phyloP scores from a whole-genome alignment of 2,113 vertebrate species.

The Pygoscelis adeliae region DNA sequence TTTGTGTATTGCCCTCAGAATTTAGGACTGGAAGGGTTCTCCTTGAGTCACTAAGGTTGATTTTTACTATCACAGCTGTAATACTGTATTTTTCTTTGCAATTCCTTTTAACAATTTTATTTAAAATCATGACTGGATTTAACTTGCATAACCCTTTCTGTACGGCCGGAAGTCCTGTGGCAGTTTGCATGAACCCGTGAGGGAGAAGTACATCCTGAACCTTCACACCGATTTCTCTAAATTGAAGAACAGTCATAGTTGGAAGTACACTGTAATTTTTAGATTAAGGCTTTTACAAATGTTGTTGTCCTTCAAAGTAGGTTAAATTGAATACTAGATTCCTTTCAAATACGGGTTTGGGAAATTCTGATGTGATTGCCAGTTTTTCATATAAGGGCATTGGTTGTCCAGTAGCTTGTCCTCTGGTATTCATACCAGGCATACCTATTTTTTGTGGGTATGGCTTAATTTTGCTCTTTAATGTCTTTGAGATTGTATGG shows the following conservation, averaged over 20 bases:
- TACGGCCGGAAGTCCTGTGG: not conserved
- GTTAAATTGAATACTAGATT: not conserved
- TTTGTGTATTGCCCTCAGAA: not conserved
- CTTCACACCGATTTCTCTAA: not conserved
- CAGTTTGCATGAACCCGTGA: not conserved
- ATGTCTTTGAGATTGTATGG: not conserved
- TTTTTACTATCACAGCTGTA: not conserved
- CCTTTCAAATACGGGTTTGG: not conserved
- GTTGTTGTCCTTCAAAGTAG: not conserved
- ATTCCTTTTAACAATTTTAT: not conserved
- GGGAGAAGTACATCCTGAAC: not conserved
- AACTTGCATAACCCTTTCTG: not conserved
- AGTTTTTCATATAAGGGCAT: not conserved
- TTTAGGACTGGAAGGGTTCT: not conserved
- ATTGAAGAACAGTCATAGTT: not conserved
- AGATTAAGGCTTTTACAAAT: not conserved
- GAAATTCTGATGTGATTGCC: not conserved
- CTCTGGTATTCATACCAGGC: not conserved
- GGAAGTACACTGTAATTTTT: not conserved
- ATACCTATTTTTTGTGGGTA: not conserved
- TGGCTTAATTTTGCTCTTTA: not conserved
- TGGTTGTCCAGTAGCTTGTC: not conserved
- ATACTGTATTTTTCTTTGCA: not conserved
- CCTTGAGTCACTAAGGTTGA: not conserved
- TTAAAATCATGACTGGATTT: not conserved